A percentile compares a stretch with the other conserved stretches of the same genome.
Evolutionary conservation across 2,113 vertebrate genomes (phyloP).

Genomic region (Antigone vipio): DNA sequence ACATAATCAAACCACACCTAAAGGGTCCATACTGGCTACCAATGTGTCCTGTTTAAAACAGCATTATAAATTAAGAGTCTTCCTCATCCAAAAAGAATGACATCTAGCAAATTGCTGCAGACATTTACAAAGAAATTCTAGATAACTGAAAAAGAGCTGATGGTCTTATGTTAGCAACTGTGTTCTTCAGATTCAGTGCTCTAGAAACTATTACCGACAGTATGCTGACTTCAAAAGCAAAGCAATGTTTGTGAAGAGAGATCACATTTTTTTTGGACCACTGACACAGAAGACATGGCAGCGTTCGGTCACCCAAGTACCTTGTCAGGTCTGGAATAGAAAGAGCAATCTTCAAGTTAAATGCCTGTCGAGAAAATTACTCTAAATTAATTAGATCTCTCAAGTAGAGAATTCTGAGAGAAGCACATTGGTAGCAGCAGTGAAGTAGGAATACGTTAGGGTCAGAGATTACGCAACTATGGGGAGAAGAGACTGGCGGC

Average conservation of each 20-base stretch:
- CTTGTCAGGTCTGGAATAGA: background rate
- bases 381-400: background rate
- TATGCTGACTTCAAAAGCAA: background rate
- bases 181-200: background rate
- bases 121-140: background rate
- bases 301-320: accelerated
- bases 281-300: background rate
- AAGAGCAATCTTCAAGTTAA: background rate
- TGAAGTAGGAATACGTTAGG: background rate
- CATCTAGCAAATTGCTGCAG: background rate
- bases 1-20: background rate
- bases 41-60: background rate
- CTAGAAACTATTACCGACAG: background rate
- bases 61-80: background rate
- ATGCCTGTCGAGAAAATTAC: background rate
- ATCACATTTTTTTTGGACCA: background rate
- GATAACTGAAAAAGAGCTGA: background rate
- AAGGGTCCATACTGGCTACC: background rate
- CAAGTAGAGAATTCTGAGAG: background rate
- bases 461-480: background rate
- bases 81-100: background rate
- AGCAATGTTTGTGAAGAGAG: background rate
- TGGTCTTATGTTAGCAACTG: background rate
- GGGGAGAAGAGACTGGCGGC: background rate
- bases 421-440: background rate